Conservation (phyloP, 2,888 invertebrate genomes). For the Drosophila emarginata region DNA sequence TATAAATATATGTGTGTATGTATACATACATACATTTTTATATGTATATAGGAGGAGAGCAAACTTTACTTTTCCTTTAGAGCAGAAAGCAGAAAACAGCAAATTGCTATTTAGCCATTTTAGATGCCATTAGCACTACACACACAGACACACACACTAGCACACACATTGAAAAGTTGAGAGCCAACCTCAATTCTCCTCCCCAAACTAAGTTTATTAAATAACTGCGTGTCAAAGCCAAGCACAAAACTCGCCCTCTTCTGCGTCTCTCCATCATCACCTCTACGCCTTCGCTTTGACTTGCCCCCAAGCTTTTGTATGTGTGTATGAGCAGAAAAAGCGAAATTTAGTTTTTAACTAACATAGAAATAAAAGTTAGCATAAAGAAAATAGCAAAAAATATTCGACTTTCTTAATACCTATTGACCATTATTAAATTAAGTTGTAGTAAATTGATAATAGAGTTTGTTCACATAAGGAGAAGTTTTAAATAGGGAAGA, state of each 20-base stretch:
- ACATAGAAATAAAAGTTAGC: conserved; percentile 13
- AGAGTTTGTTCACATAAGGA: too few species aligned
- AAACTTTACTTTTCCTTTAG: conserved; percentile 22
- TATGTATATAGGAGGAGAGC: conserved; percentile 12
- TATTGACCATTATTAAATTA: not conserved
- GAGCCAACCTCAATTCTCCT: conserved; percentile 19
- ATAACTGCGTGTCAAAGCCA: conserved; percentile 69
- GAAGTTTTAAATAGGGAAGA: too few species aligned
- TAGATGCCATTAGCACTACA: conserved; percentile 74
- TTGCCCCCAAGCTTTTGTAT: conserved; percentile 22
- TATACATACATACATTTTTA: conserved; percentile 15
- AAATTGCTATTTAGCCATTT: conserved; percentile 78
- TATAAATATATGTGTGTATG: not conserved
- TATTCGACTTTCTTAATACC: not conserved
- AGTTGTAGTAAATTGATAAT: too few species aligned
- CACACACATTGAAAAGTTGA: conserved; percentile 7
- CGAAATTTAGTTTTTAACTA: conserved; percentile 59
- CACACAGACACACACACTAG: conserved; percentile 33
- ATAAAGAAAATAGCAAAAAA: not conserved
- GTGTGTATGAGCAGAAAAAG: conserved; percentile 43
- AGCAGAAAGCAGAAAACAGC: conserved; percentile 62
- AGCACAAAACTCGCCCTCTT: conserved; percentile 9
- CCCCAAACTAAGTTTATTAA: conserved; percentile 63
- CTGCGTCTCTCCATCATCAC: conserved; percentile 8
- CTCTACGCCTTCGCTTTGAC: conserved; percentile 40